These are phyloP conservation scores for Smutsia temminckii DNA, from an alignment of 2,797 vertebrate genomes.

Conservation along the genomic window DNA sequence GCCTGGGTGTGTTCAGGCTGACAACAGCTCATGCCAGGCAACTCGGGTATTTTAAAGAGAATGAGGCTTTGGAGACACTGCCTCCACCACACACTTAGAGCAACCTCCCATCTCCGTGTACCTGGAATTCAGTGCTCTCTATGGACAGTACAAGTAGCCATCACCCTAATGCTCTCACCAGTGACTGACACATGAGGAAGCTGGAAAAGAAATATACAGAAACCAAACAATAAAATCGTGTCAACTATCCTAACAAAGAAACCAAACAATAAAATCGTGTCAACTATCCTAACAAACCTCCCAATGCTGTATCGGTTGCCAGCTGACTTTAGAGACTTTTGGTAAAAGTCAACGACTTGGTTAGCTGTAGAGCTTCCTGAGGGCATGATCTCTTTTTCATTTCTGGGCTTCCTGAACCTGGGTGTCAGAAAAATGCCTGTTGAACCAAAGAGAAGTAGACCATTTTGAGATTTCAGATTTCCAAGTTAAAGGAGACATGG, in stretches of 20 bases:
- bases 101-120: fast-evolving
- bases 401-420: not conserved
- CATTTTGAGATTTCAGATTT: not conserved
- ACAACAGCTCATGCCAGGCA: not conserved
- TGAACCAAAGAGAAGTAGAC: not conserved
- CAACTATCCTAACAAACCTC: no score
- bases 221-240: not conserved
- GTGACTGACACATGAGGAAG: fast-evolving
- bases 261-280: not conserved
- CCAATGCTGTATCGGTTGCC: fast-evolving
- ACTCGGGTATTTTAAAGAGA: not conserved
- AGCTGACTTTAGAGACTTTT: not conserved
- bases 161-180: fast-evolving
- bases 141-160: fast-evolving
- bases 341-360: not conserved
- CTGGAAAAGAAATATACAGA: not conserved
- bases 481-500: not conserved
- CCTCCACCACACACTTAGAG: fast-evolving
- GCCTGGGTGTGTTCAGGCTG: not conserved
- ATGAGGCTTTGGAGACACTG: not conserved
- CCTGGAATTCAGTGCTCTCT: no score
- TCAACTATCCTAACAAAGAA: not conserved
- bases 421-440: not conserved
- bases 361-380: not conserved
- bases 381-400: not conserved